Conservation (phyloP, 2,797 vertebrate genomes). For the Melanotaenia maccullochi region DNA sequence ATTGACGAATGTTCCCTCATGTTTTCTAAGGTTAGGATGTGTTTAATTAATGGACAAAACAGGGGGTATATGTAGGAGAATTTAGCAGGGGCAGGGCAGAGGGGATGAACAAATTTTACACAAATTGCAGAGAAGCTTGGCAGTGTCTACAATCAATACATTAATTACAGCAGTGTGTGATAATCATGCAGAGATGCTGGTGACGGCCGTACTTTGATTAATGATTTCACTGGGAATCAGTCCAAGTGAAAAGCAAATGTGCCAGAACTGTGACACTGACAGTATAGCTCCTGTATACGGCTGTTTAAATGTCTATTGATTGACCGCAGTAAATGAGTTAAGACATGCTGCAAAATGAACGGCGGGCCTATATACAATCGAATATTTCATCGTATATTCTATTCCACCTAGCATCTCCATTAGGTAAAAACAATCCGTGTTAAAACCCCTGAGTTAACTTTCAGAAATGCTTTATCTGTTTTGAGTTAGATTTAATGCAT, state of each 20-base stretch:
- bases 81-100: constrained; percentile 44
- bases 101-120: constrained; percentile 35
- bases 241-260: constrained; percentile 54
- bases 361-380: constrained; percentile 66
- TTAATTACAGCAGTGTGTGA: constrained; percentile 65
- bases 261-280: constrained; percentile 60
- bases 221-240: constrained; percentile 58
- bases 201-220: constrained; percentile 62
- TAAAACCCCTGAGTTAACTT: constrained; percentile 53
- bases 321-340: constrained; percentile 53
- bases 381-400: constrained; percentile 70
- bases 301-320: constrained; percentile 65
- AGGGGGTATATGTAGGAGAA: constrained; percentile 51
- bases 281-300: constrained; percentile 45
- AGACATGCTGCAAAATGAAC: constrained; percentile 55
- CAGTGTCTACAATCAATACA: constrained; percentile 67
- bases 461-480: constrained; percentile 46
- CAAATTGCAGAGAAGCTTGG: constrained; percentile 41
- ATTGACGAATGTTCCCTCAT: constrained; percentile 60
- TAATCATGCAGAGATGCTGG: constrained; percentile 65
- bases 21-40: constrained; percentile 44
- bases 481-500: constrained; percentile 47
- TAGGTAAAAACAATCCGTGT: constrained; percentile 66
- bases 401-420: constrained; percentile 67
- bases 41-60: constrained; percentile 74